phyloP scores from a whole-genome alignment of 2,888 invertebrate species.

The Falcaria lacertinaria region DNA sequence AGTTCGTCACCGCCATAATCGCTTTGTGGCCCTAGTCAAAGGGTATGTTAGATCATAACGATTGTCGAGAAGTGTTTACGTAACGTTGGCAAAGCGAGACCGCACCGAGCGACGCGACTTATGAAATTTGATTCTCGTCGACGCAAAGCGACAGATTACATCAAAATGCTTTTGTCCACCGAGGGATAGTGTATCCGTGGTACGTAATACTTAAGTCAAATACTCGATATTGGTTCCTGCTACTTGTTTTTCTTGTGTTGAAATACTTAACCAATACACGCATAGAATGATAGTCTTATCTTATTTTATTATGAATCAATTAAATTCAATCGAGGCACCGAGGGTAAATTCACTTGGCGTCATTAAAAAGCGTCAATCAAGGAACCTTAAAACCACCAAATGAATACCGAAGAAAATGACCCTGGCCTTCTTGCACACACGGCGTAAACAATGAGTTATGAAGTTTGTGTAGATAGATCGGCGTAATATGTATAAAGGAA shows the following conservation, averaged over 20 bases:
- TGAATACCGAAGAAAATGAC: not conserved
- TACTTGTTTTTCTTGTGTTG: too few relatives aligned
- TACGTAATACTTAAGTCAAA: not conserved
- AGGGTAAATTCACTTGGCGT: too few relatives aligned
- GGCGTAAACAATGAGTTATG: constrained; percentile 1
- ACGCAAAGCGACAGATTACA: constrained; percentile 15
- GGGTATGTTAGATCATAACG: constrained; percentile 40
- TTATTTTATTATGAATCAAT: too few relatives aligned
- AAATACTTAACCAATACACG: too few relatives aligned
- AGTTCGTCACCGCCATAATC: constrained; percentile 38
- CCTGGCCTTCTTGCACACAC: constrained; percentile 1
- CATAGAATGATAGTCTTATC: too few relatives aligned
- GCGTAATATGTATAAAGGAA: constrained; percentile 20
- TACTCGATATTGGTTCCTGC: too few relatives aligned
- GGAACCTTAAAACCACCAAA: not conserved
- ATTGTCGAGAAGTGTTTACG: constrained; percentile 47
- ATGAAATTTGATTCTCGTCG: constrained; percentile 54
- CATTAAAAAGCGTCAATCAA: not conserved
- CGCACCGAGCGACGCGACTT: constrained; percentile 41
- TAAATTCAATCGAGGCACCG: too few relatives aligned
- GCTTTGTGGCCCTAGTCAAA: constrained; percentile 36
- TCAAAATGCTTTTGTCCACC: constrained; percentile 1
- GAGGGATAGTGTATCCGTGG: too few relatives aligned
- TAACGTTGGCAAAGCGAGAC: constrained; percentile 33
- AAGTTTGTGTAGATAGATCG: constrained; percentile 12